Evolutionary conservation across 2,113 vertebrate genomes (phyloP), one percentile per base, ranked within the genome.

Genomic region (Pandion haliaetus): DNA sequence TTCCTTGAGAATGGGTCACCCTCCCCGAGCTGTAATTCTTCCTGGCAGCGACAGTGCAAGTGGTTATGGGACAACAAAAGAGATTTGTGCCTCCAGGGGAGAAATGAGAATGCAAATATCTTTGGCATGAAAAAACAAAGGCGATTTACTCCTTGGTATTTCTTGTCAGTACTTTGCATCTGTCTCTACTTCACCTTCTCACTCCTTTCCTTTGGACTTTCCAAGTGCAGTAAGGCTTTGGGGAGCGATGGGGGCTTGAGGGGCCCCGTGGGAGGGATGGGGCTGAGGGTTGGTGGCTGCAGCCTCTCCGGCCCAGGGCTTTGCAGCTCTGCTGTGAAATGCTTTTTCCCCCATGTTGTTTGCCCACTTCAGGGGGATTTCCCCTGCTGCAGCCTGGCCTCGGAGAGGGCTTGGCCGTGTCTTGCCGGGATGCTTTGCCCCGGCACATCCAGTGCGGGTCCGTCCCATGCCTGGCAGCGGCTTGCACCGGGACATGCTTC

Each of bases 31-130:
- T 54, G 59, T 76, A 76, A 79, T 94, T 57, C 86, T 52, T 86
- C 63, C 94, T 70, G 62, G 47, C 88, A 91, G 66, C 5, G 1
- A 78, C 57, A 54, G 77, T 76, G 87, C 69, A 38, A 86, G 79
- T 95, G 94, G 50, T 16, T 90, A 47, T 86, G 82, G 95, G 90
- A 84, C 80, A 95, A 40, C 87, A 93, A 78, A 82, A 93, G 85
- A 95, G 89, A 88, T 85, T 93, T 85, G 50, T 95, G 91, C 95
- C 97, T 94, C 66, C 88, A 62, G 90, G 93, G 94, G 61, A 91
- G 91, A 93, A 97, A 89, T 81, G 58, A 59, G 88, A 79, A 92
- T 83, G 86, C 95, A 95, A 83, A 79, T 93, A 95, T 97, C 96
- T 95, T 29, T 50, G 95, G 96, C 94, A 94, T 57, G 94, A 88